phyloP scores from a whole-genome alignment of 2,797 vertebrate species.

The Pitangus sulphuratus region DNA sequence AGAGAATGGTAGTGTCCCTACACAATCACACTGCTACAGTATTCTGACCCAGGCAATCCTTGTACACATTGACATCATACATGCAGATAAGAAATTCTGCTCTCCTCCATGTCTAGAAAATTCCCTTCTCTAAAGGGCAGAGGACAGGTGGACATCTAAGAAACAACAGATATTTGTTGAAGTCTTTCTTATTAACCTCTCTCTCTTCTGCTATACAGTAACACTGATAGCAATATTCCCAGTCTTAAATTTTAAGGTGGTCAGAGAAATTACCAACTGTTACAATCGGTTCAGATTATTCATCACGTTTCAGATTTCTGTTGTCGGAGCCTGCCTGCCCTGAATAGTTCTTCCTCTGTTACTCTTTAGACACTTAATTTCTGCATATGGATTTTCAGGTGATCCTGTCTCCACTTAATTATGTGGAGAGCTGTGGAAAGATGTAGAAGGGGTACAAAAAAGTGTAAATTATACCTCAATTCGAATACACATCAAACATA shows the following conservation, averaged over 20 bases:
- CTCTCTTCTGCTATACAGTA: background rate
- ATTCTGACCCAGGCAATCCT: background rate
- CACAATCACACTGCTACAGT: background rate
- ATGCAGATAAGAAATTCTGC: background rate
- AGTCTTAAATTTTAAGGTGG: background rate
- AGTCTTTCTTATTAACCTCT: background rate
- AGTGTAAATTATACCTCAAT: background rate
- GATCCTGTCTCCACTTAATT: background rate
- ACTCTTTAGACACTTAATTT: background rate
- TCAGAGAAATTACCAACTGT: background rate
- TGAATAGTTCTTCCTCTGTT: background rate
- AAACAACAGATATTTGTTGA: background rate
- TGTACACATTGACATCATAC: background rate
- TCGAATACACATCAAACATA: background rate
- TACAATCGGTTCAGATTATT: background rate
- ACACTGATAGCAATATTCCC: background rate
- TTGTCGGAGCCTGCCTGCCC: rapidly evolving
- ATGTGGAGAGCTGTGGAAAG: background rate
- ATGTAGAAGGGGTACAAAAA: background rate
- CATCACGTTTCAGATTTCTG: background rate
- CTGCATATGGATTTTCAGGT: background rate
- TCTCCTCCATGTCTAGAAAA: background rate
- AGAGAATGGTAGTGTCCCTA: background rate
- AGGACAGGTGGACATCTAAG: background rate
- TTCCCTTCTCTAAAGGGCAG: background rate